Evolutionary conservation across 1,140 invertebrate species (phyloP), one percentile per base, ranked within the genome.

Genomic region (Galendromus occidentalis): DNA sequence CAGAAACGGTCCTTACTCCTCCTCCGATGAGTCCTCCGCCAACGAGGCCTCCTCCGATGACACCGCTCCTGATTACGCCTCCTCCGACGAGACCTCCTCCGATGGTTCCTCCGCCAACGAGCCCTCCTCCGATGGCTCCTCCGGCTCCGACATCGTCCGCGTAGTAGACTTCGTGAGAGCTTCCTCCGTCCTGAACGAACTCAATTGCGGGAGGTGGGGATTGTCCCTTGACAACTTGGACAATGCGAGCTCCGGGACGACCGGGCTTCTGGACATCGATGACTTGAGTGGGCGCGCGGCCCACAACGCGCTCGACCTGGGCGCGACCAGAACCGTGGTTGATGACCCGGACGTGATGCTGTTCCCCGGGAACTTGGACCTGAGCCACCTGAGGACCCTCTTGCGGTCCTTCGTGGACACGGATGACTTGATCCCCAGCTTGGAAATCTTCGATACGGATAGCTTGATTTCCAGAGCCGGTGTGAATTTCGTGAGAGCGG

Each of bases 381-480:
- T 47, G 45, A 47, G 45, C 45, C 18, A 47, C 28, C 14, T 47
- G 45, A 28, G 45, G 45, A 47, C 45, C 45, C 14, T 47, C 45
- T 14, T 47, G 45, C 4, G 45, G 45, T 5, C 45, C 45, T 28
- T 47, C 45, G 45, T 47, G 45, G 45, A 47, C 45, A 14, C 45
- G 45, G 45, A 47, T 47, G 18, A 47, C 45, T 14, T 47, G 45
- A 28, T 47, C 45, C 5, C 45, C 45, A 47, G 45, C 4, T 14
- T 47, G 45, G 45, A 47, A 47, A 14, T 47, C 45, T 28, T 47
- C 45, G 45, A 47, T 47, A 28, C 45, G 45, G 45, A 47, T 47
- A 14, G 45, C 45, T 28, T 47, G 45, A 14, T 28, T 20, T 20
- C 45, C 45, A 22, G 45, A 47, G 14, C 45, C 45, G 45, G 45